A percentile compares a stretch with the other conserved stretches of the same genome.
These are phyloP conservation scores for Xylocampa areola DNA, from an alignment of 2,888 invertebrate genomes.

Conservation along the genomic window DNA sequence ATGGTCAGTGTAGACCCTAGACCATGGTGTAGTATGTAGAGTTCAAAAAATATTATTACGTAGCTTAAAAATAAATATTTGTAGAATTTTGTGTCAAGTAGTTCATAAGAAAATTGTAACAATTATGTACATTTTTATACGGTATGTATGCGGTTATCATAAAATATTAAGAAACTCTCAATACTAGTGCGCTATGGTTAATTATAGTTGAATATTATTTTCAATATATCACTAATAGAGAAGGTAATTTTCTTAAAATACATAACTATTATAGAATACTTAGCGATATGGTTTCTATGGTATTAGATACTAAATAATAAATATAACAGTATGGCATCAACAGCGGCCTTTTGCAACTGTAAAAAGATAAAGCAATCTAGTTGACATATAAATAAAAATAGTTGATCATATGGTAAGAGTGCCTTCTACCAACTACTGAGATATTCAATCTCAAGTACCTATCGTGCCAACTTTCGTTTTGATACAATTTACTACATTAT, in stretches of 20 bases:
- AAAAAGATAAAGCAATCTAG: constrained; percentile 36
- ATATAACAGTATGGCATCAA: constrained; percentile 45
- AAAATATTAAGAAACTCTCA: background rate
- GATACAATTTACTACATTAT: constrained; percentile 32
- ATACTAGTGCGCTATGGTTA: too few relatives aligned
- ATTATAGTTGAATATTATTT: too few relatives aligned
- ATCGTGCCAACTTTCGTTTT: constrained; percentile 49
- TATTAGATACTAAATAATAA: constrained; percentile 22
- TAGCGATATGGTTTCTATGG: constrained; percentile 17
- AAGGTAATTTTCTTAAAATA: constrained; percentile 2
- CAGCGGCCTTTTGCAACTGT: constrained; percentile 48
- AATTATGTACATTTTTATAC: constrained; percentile 11
- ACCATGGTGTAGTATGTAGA: background rate
- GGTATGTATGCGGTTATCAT: constrained; percentile 6
- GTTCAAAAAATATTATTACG: constrained; percentile 6
- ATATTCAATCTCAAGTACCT: too few relatives aligned
- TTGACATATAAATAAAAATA: constrained; percentile 32
- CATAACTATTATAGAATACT: constrained; percentile 17
- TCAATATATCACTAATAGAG: background rate
- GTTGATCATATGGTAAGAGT: too few relatives aligned
- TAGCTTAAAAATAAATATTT: constrained; percentile 16
- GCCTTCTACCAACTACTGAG: too few relatives aligned
- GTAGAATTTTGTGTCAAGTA: constrained; percentile 38
- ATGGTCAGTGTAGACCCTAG: constrained; percentile 34
- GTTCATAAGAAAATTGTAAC: constrained; percentile 12